Evolutionary conservation across 2,797 vertebrate genomes (phyloP).

Genomic region (Vultur gryphus): DNA sequence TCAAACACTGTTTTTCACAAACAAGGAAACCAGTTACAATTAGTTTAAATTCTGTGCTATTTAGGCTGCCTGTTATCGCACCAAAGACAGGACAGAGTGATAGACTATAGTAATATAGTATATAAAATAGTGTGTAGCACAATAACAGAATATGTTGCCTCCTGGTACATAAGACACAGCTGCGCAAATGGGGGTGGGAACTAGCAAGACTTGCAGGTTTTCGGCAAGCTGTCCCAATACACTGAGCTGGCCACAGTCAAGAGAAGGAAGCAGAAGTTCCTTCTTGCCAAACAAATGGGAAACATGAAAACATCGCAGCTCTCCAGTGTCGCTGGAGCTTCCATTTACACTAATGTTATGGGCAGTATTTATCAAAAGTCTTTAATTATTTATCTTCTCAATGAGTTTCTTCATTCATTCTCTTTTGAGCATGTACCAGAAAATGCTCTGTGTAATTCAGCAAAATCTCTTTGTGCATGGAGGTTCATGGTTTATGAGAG

Average conservation of each 20-base stretch:
- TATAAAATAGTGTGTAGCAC: not conserved
- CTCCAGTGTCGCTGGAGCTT: not conserved
- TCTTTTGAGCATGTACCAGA: not conserved
- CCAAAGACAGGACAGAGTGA: not conserved
- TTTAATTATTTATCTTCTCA: conserved; percentile 10
- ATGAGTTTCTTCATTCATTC: not conserved
- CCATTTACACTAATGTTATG: not conserved
- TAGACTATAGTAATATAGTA: not conserved
- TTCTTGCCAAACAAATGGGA: not conserved
- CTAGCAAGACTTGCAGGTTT: not conserved
- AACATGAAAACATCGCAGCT: not conserved
- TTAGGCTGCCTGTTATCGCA: not conserved
- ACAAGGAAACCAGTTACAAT: not conserved
- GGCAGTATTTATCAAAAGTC: conserved; percentile 2
- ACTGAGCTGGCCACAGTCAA: not conserved
- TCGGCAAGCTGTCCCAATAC: not conserved
- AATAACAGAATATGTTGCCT: not conserved
- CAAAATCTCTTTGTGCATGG: not conserved
- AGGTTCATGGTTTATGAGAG: not conserved
- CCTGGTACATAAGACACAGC: not conserved
- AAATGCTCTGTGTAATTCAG: conserved; percentile 1
- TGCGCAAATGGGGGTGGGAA: not conserved
- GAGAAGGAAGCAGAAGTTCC: not conserved
- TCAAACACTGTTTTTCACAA: not conserved
- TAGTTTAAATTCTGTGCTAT: not conserved